Conservation (phyloP, 2,113 vertebrate species). For the Mus spicilegus region DNA sequence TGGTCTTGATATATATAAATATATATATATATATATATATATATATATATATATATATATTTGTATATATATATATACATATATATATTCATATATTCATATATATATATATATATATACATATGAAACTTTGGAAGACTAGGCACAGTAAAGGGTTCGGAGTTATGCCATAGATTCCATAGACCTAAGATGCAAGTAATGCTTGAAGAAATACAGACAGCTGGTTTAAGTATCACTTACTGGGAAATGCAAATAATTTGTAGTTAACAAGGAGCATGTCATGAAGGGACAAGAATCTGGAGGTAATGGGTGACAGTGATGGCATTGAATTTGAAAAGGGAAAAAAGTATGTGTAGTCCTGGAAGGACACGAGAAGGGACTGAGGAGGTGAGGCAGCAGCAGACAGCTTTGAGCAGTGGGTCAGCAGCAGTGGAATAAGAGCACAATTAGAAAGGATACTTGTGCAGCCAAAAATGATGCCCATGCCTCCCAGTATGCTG, state of each 20-base stretch:
- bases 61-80: no score
- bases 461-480: accelerated
- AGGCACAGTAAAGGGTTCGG: no score
- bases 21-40: no score
- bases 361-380: neutral
- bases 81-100: no score
- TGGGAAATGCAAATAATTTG: neutral
- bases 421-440: no score
- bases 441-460: neutral
- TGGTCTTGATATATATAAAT: no score
- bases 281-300: accelerated
- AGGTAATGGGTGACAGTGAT: no score
- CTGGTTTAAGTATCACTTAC: no score
- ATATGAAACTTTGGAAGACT: neutral
- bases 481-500: neutral
- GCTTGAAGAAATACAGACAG: neutral
- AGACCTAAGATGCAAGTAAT: neutral
- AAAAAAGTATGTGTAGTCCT: neutral
- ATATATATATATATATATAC: no score
- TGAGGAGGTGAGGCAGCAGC: accelerated
- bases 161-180: neutral
- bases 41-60: no score
- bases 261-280: neutral
- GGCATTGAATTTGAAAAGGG: neutral
- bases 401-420: no score